Evolutionary conservation across 1,140 invertebrate species (phyloP).

Genomic region (Musca vetustissima): DNA sequence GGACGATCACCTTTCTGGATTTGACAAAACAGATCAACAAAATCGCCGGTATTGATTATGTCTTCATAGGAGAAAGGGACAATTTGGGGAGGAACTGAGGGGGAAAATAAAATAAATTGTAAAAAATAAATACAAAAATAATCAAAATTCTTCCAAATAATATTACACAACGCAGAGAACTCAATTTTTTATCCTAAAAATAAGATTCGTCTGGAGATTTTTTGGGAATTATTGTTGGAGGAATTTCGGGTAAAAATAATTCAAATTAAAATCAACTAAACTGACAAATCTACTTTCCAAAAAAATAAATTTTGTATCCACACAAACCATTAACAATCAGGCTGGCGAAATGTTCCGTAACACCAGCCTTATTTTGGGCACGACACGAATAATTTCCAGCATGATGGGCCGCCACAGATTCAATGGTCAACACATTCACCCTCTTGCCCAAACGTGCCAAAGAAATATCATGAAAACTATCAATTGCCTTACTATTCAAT

Average conservation of each 20-base stretch:
- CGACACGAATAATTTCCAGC: constrained; percentile 79
- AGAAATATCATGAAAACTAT: constrained; percentile 49
- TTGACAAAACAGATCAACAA: constrained; percentile 68
- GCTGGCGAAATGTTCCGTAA: constrained; percentile 44
- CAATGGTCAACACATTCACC: constrained; percentile 50
- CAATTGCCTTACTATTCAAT: constrained; percentile 63
- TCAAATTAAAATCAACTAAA: not conserved
- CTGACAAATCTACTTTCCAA: not conserved
- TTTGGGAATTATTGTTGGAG: constrained; percentile 60
- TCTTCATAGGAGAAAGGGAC: constrained; percentile 66
- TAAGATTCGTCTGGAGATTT: constrained; percentile 60
- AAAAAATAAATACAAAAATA: not conserved
- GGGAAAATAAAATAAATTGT: not conserved
- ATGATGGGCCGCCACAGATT: constrained; percentile 63
- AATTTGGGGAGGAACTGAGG: constrained; percentile 61
- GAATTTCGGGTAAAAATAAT: constrained; percentile 3
- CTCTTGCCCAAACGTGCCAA: constrained; percentile 55
- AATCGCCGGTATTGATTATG: constrained; percentile 65
- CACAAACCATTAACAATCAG: constrained; percentile 48
- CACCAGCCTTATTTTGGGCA: constrained; percentile 73
- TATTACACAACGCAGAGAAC: too few relatives aligned
- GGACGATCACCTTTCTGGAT: constrained; percentile 69
- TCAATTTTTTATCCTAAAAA: too few relatives aligned
- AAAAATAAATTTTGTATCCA: constrained; percentile 38
- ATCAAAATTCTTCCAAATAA: too few relatives aligned